phyloP scores from a whole-genome alignment of 1,140 invertebrate species.

The Drosophila melanogaster region DNA sequence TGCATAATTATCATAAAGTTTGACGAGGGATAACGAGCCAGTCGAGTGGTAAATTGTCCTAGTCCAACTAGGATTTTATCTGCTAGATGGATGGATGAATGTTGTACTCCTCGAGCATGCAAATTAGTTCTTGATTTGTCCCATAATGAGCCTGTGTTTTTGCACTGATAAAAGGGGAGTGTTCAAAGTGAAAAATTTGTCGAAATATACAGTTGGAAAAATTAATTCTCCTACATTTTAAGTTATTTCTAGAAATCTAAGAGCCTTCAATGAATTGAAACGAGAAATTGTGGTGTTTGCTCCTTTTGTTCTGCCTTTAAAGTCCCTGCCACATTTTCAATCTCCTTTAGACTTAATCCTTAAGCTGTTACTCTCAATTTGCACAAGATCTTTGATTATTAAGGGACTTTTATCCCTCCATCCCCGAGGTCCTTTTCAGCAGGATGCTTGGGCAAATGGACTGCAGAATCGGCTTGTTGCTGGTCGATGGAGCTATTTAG shows the following conservation, averaged over 20 bases:
- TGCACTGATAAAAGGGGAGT: neutral
- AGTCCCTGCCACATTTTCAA: neutral
- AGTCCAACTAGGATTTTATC: conserved; percentile 31
- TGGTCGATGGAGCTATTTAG: conserved; percentile 59
- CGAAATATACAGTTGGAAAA: neutral
- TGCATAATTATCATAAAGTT: conserved; percentile 77
- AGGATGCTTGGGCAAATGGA: conserved; percentile 39
- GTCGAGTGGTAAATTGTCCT: conserved; percentile 47
- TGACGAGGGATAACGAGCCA: conserved; percentile 67
- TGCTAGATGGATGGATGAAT: conserved; percentile 31
- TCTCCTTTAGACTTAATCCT: conserved; percentile 33
- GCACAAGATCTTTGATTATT: conserved; percentile 47
- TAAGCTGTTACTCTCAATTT: conserved; percentile 47
- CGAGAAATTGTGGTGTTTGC: neutral
- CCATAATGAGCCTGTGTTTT: conserved; percentile 6
- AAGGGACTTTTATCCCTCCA: neutral
- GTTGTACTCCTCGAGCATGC: conserved; percentile 29
- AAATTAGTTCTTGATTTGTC: conserved; percentile 24
- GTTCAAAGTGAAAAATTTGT: neutral
- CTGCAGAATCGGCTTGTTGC: conserved; percentile 48
- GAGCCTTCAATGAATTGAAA: neutral
- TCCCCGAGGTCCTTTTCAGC: conserved; percentile 22
- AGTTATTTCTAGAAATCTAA: neutral
- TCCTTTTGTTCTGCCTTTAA: neutral
- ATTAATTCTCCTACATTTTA: no score